A percentile compares a stretch with the other conserved stretches of the same genome.
Evolutionary conservation across 2,888 invertebrate genomes (phyloP).

Genomic region (Cotesia congregata): DNA sequence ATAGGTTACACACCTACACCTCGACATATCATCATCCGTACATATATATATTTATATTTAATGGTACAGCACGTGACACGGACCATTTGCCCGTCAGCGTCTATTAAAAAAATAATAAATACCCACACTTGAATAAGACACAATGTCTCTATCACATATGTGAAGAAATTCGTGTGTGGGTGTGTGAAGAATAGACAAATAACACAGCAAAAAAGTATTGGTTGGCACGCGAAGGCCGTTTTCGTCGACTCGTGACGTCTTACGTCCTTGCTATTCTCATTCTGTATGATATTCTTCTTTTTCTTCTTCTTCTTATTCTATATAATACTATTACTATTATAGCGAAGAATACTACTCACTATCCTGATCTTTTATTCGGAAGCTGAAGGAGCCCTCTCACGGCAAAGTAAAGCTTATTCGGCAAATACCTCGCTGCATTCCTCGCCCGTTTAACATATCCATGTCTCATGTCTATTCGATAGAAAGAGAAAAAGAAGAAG

Average conservation of each 20-base stretch:
- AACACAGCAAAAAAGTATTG: conserved; percentile 4
- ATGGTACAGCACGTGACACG: conserved; percentile 45
- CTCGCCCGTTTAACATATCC: conserved; percentile 64
- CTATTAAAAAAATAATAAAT: conserved; percentile 10
- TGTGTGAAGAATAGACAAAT: too few species aligned
- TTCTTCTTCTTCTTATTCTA: background rate
- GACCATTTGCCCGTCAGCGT: conserved; percentile 29
- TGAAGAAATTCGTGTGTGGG: too few species aligned
- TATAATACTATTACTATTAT: background rate
- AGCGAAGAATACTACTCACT: background rate
- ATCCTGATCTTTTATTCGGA: conserved; percentile 5
- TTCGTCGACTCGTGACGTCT: conserved; percentile 15
- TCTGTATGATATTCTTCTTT: background rate
- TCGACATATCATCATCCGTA: too few species aligned
- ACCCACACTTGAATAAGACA: background rate
- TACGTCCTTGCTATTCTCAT: background rate
- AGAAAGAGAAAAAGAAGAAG: conserved; percentile 13
- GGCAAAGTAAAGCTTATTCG: conserved; percentile 55
- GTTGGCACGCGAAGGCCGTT: conserved; percentile 28
- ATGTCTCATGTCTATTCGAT: conserved; percentile 35
- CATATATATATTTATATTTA: conserved; percentile 25
- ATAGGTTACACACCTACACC: too few species aligned
- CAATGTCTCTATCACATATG: too few species aligned
- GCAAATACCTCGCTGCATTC: conserved; percentile 61
- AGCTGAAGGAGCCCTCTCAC: conserved; percentile 34